These are phyloP conservation scores for Phenganax marumi DNA, from an alignment of 92 coral and sea anemone genomes.

Conservation along the genomic window DNA sequence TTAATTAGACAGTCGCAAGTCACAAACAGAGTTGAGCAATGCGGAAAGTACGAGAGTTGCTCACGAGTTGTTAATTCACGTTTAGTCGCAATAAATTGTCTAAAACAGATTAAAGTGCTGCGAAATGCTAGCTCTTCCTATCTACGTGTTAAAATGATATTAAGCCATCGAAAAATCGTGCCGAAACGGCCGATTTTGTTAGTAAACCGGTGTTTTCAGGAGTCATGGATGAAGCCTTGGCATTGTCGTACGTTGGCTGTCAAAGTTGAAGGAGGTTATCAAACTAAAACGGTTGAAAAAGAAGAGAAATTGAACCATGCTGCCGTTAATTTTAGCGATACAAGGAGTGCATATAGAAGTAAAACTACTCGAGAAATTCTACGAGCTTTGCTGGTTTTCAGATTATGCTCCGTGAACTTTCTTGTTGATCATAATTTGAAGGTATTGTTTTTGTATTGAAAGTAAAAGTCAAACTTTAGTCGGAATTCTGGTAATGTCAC, in stretches of 20 bases:
- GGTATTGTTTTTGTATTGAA: slow-evolving; percentile 46
- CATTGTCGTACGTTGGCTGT: neutral
- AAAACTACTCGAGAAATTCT: slow-evolving; percentile 86
- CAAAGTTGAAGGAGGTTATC: slow-evolving; percentile 2
- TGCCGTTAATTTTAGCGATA: slow-evolving; percentile 66
- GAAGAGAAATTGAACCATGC: neutral
- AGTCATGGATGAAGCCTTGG: neutral
- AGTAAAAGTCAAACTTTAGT: neutral
- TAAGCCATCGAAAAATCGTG: neutral
- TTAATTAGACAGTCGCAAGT: neutral
- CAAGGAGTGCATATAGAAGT: slow-evolving; percentile 70
- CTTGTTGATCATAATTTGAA: slow-evolving; percentile 80
- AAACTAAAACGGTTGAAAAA: neutral
- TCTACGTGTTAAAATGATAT: neutral
- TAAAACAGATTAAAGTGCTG: neutral
- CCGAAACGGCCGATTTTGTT: neutral
- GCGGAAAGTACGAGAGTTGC: neutral
- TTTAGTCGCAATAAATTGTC: neutral
- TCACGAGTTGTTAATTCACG: neutral
- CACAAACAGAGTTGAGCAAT: neutral
- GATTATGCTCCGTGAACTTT: slow-evolving; percentile 75
- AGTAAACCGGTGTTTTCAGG: neutral
- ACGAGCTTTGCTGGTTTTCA: slow-evolving; percentile 81
- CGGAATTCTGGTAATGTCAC: neutral
- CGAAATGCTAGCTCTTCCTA: neutral